Percentiles rank a stretch among this genome's conserved stretches.
These are phyloP conservation scores for Tursiops truncatus DNA, from an alignment of 2,113 vertebrate genomes.

Conservation along the genomic window DNA sequence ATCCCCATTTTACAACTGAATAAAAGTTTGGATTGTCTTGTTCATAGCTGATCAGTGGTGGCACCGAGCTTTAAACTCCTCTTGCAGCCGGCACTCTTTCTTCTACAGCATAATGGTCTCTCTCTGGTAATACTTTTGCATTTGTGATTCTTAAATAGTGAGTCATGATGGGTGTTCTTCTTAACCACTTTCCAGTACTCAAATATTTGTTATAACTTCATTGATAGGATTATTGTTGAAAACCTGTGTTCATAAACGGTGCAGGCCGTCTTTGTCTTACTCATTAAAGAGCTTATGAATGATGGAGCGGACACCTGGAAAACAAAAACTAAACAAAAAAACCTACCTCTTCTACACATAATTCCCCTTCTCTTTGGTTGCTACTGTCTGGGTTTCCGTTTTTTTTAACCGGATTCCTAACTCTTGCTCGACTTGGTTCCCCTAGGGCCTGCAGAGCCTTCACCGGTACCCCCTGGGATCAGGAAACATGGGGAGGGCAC, in stretches of 20 bases:
- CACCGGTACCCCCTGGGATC: neutral
- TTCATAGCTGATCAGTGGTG: neutral
- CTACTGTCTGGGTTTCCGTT: neutral
- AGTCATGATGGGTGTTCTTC: neutral
- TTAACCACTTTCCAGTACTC: neutral
- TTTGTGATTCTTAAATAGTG: neutral
- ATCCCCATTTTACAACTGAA: neutral
- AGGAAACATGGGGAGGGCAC: neutral
- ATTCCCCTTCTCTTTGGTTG: neutral
- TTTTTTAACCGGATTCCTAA: neutral
- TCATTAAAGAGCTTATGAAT: neutral
- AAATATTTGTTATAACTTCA: neutral
- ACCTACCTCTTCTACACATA: too few relatives aligned
- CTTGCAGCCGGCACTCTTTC: neutral
- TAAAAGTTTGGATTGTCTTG: neutral
- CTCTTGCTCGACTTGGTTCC: neutral
- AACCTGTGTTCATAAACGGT: neutral
- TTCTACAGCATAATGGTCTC: accelerated
- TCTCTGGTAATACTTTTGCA: neutral
- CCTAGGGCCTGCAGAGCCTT: neutral
- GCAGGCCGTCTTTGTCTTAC: neutral
- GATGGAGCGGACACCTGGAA: neutral
- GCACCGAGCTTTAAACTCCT: neutral
- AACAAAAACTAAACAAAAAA: neutral
- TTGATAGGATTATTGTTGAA: neutral